Percentiles rank a stretch among this genome's conserved stretches.
These are phyloP conservation scores for Megathymus violae DNA, from an alignment of 1,140 invertebrate genomes.

Conservation along the genomic window DNA sequence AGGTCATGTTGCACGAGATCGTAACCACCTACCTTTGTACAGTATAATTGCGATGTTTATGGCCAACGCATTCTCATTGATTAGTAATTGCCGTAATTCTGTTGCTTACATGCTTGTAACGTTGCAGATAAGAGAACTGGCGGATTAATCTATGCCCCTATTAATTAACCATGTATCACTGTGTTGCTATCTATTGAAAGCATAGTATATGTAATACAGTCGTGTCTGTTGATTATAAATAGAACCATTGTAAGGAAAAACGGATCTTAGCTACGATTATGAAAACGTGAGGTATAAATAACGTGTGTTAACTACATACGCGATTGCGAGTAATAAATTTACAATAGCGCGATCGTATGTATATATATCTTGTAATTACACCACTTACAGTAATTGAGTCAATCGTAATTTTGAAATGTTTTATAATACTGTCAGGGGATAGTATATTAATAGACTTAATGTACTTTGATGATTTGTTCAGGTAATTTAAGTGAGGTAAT, in stretches of 20 bases:
- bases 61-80: constrained; percentile 42
- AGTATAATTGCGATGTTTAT: constrained; percentile 58
- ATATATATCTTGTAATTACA: constrained; percentile 13
- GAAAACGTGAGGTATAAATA: constrained; percentile 19
- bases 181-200: too few species aligned
- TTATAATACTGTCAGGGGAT: background rate
- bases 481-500: constrained; percentile 34
- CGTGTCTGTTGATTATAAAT: too few species aligned
- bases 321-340: background rate
- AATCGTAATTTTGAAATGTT: constrained; percentile 10
- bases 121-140: background rate
- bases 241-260: background rate
- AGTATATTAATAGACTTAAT: too few species aligned
- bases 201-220: too few species aligned
- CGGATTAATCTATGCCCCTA: background rate
- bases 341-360: background rate
- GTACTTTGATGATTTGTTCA: background rate
- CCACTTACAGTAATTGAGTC: constrained; percentile 6
- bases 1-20: constrained; percentile 61
- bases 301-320: constrained; percentile 10
- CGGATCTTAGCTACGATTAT: background rate
- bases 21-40: constrained; percentile 54
- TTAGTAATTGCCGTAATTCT: constrained; percentile 13
- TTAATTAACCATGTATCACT: background rate
- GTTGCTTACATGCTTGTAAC: constrained; percentile 7